Percentiles rank a stretch among this genome's conserved stretches.
phyloP scores from a whole-genome alignment of 2,797 vertebrate genomes.

The Oryzias dopingdopingensis region DNA sequence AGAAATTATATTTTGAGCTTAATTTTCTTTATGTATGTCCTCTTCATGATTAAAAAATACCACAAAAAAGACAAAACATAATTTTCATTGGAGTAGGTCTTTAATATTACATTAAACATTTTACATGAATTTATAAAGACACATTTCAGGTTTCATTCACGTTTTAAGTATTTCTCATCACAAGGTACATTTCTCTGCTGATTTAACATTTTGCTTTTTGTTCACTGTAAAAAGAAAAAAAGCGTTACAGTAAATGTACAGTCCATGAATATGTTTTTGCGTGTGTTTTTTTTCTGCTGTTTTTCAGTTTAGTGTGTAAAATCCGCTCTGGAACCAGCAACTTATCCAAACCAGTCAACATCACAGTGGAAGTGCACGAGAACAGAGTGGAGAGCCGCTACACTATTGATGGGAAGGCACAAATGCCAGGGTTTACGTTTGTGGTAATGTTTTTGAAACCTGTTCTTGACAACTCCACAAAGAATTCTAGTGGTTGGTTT shows the following conservation, averaged over 20 bases:
- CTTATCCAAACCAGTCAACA: constrained; percentile 59
- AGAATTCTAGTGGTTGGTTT: not conserved
- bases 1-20: too few relatives aligned
- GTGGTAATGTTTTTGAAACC: constrained; percentile 76
- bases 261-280: not conserved
- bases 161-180: too few relatives aligned
- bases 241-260: not conserved
- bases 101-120: too few relatives aligned
- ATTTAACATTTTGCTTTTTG: too few relatives aligned
- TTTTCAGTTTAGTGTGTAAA: constrained; percentile 83
- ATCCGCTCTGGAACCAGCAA: constrained; percentile 72
- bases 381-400: constrained; percentile 73
- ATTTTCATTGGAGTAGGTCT: too few relatives aligned
- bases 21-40: too few relatives aligned
- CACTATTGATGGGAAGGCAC: constrained; percentile 77
- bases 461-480: not conserved
- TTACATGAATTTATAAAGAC: too few relatives aligned
- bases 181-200: too few relatives aligned
- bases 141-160: too few relatives aligned
- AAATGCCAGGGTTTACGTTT: constrained; percentile 82
- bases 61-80: too few relatives aligned
- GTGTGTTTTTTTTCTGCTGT: constrained; percentile 21
- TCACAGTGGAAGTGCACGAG: constrained; percentile 83
- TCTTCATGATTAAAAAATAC: too few relatives aligned
- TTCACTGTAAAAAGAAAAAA: too few relatives aligned